Percentiles rank a stretch among this genome's conserved stretches.
Evolutionary conservation across 2,888 invertebrate genomes (phyloP).

Genomic region (Amphipoea oculea): DNA sequence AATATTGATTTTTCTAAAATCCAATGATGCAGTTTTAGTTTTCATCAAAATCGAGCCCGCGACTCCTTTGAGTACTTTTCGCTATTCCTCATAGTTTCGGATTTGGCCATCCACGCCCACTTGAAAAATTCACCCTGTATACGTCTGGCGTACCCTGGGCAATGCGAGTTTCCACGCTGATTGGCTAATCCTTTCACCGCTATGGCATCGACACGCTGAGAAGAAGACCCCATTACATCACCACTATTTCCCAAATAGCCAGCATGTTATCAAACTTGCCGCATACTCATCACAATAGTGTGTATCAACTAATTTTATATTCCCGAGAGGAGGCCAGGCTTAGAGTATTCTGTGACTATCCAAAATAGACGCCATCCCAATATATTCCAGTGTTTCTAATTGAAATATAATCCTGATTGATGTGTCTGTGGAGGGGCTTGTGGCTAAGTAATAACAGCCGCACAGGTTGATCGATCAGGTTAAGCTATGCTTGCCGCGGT

Average conservation of each 20-base stretch:
- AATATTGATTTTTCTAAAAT: no score
- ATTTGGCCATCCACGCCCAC: no score
- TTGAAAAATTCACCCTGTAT: no score
- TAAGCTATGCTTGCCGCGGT: no score
- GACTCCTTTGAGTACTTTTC: no score
- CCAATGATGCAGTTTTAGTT: no score
- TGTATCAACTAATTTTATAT: slow-evolving; percentile 59
- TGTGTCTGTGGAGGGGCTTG: background rate
- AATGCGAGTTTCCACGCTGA: background rate
- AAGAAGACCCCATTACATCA: background rate
- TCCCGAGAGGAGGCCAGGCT: slow-evolving; percentile 40
- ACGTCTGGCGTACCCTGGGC: background rate
- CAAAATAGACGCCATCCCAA: slow-evolving; percentile 44
- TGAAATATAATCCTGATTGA: slow-evolving; percentile 46
- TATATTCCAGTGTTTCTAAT: slow-evolving; percentile 43
- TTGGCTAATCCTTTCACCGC: background rate
- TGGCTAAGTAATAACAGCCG: no score
- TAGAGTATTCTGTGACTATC: slow-evolving; percentile 33
- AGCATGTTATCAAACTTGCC: background rate
- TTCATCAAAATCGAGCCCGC: no score
- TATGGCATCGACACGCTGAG: background rate
- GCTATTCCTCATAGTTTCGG: no score
- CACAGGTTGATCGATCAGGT: no score
- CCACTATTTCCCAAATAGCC: background rate
- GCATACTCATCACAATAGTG: background rate